Evolutionary conservation across 2,888 invertebrate species (phyloP).

Genomic region (Lycocerus yunnanus): DNA sequence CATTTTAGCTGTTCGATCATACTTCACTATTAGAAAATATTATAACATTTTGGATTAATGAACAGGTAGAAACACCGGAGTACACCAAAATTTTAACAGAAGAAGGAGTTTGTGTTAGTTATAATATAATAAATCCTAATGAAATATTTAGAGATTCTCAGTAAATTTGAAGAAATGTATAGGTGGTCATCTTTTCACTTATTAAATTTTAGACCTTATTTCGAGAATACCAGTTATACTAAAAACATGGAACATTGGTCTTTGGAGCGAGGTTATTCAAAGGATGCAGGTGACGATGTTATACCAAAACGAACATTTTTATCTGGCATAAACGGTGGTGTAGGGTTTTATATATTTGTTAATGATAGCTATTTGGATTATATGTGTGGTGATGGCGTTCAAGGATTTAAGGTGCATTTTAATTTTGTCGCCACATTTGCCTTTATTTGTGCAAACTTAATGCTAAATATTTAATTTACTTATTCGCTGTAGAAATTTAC

Average conservation of each 20-base stretch:
- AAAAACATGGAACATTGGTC: neutral
- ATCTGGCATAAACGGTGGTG: slow-evolving; percentile 15
- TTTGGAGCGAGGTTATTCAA: neutral
- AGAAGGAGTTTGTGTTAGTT: slow-evolving; percentile 11
- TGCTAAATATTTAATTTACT: no score
- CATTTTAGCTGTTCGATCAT: neutral
- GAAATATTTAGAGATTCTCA: neutral
- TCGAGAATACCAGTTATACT: neutral
- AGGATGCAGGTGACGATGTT: slow-evolving; percentile 48
- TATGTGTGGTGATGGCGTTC: slow-evolving; percentile 3
- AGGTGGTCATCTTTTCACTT: neutral
- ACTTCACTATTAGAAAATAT: neutral
- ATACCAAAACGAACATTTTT: slow-evolving; percentile 67
- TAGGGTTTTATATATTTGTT: slow-evolving; percentile 59
- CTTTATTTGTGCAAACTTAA: neutral
- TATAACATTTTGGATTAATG: neutral
- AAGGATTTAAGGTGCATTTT: slow-evolving; percentile 6
- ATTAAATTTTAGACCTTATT: neutral
- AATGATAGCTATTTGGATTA: neutral
- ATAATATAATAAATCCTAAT: slow-evolving; percentile 10
- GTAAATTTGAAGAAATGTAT: neutral
- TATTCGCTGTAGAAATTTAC: no score
- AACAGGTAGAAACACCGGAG: neutral
- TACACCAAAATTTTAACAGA: neutral
- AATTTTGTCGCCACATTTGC: neutral